Percentiles rank a stretch among this genome's conserved stretches.
These are phyloP conservation scores for Neoaliturus tenellus DNA, from an alignment of 2,888 invertebrate species.

Conservation along the genomic window DNA sequence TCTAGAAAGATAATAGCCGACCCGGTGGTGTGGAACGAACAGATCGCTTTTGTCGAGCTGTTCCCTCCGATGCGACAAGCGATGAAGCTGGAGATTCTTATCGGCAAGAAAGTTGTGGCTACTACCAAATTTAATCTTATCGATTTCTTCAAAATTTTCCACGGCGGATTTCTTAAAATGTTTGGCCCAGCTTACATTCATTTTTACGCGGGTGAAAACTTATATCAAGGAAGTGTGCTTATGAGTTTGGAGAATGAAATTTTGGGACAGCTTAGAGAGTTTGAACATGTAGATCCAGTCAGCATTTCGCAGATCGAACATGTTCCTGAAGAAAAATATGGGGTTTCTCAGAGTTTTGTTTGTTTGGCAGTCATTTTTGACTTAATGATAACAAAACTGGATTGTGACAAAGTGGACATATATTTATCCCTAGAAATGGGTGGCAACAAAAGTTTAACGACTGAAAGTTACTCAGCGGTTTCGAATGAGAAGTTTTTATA, in stretches of 20 bases:
- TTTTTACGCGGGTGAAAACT: background rate
- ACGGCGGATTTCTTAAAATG: background rate
- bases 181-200: constrained; percentile 49
- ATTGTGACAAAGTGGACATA: background rate
- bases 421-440: constrained; percentile 1
- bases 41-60: constrained; percentile 85
- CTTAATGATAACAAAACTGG: background rate
- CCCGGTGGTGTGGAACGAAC: constrained; percentile 81
- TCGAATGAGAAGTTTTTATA: background rate
- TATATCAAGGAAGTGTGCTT: constrained; percentile 20
- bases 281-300: background rate
- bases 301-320: background rate
- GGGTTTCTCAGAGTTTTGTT: background rate
- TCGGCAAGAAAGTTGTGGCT: constrained; percentile 73
- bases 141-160: background rate
- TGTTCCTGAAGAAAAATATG: background rate
- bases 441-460: background rate
- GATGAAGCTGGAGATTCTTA: constrained; percentile 79
- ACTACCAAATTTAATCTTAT: background rate
- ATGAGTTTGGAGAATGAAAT: constrained; percentile 2
- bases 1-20: background rate
- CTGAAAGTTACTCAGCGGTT: background rate
- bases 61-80: constrained; percentile 88
- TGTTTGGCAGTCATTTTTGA: background rate
- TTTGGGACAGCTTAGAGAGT: background rate